Base-by-base conservation (phyloP, 2,888 invertebrate species). In the Sinohyriopsis cumingii region DNA sequence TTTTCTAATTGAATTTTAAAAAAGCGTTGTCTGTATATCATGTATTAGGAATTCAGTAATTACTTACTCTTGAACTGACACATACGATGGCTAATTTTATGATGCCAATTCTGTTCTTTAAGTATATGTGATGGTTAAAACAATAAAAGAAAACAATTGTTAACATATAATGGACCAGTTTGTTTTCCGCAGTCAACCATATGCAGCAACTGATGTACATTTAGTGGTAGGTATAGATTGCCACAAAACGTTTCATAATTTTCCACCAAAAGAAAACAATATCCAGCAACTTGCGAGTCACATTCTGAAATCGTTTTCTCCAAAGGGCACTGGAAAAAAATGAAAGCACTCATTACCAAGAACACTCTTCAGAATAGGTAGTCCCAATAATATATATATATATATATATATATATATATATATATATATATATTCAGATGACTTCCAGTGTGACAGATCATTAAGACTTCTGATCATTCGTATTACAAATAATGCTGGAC, bases 401-500 rank as follows among this genome's bases (percentile, higher is more conserved):
- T n/a, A n/a, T n/a, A n/a, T n/a, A n/a, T n/a, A n/a, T n/a, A n/a
- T n/a, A n/a, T n/a, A n/a, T n/a, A n/a, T n/a, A n/a, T n/a, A 25
- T 65, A 72, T 64, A 25, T 66, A 66, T 55, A 66, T 65, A 33
- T 59, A 72, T 63, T 73, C 67, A 15, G 63, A 28, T 28, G 25
- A 25, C 4, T 25, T 25, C 25, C 25, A 25, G 25, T 3, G 25
- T 25, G 4, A 25, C 20, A 71, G 25, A 19, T 59, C 56, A 55
- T 68, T 62, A 18, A 68, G 56, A 33, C 45, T 55, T 62, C 65
- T 64, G 28, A 65, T 67, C 9, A 64, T 25, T 63, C 73, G 61
- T 19, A 67, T 68, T 54, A 72, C 69, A 65, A 53, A 68, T n/a
- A 69, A n/a, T 19, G 68, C 63, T 59, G 69, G 72, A 45, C 59